Conservation (phyloP, 2,888 invertebrate species). For the Spodoptera picta region DNA sequence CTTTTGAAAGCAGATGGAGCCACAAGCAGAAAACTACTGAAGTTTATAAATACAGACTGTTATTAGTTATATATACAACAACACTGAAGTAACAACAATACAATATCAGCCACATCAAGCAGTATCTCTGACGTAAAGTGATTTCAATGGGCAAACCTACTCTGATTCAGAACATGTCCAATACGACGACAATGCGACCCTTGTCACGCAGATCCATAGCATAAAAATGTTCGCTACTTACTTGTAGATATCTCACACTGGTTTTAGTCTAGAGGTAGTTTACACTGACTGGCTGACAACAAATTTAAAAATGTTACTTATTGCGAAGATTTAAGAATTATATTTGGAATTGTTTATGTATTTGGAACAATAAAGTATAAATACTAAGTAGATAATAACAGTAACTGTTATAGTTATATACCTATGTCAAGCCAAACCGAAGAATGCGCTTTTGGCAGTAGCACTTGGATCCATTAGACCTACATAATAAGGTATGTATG, state of each 20-base stretch:
- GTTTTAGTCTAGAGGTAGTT: constrained; percentile 11
- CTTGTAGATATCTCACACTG: constrained; percentile 9
- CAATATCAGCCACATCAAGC: constrained; percentile 28
- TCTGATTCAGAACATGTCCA: constrained; percentile 54
- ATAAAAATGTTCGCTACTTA: constrained; percentile 44
- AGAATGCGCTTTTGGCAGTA: too few species aligned
- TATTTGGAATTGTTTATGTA: too few species aligned
- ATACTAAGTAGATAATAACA: too few species aligned
- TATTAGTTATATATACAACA: background rate
- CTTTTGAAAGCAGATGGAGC: too few species aligned
- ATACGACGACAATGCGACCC: constrained; percentile 55
- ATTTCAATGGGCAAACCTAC: constrained; percentile 39
- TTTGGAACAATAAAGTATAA: too few species aligned
- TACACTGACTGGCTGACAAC: background rate
- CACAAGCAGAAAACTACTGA: too few species aligned
- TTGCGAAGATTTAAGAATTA: too few species aligned
- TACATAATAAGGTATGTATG: too few species aligned
- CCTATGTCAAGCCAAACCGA: too few species aligned
- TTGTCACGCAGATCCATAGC: constrained; percentile 37
- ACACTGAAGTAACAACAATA: constrained; percentile 17
- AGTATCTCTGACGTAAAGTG: constrained; percentile 37
- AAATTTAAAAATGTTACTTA: background rate
- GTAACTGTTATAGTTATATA: too few species aligned
- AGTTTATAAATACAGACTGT: too few species aligned
- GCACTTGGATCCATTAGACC: too few species aligned